Evolutionary conservation across 2,888 invertebrate genomes (phyloP).

Genomic region (Ennomos erosarius): DNA sequence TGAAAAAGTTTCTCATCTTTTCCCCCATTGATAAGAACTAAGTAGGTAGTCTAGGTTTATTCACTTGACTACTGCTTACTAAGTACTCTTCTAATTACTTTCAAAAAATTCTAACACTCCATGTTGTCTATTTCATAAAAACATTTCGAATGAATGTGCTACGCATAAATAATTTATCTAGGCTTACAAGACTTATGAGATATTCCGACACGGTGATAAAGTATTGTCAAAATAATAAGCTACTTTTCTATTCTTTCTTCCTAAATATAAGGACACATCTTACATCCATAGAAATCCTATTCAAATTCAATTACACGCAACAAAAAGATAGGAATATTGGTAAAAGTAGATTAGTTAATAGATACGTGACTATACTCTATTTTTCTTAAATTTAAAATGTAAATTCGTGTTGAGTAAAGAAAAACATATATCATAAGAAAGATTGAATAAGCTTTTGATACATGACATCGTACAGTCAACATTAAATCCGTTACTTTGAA

Average conservation of each 20-base stretch:
- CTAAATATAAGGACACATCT: conserved; percentile 10
- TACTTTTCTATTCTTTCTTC: not conserved
- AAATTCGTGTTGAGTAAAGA: conserved; percentile 65
- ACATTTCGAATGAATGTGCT: too few relatives aligned
- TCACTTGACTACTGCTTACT: too few relatives aligned
- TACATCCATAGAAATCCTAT: conserved; percentile 20
- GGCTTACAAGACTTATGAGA: not conserved
- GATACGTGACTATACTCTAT: conserved; percentile 24
- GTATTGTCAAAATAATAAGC: not conserved
- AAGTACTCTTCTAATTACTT: too few relatives aligned
- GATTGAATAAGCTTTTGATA: conserved; percentile 52
- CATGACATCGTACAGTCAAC: too few relatives aligned
- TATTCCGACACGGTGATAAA: conserved; percentile 2
- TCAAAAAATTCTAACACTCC: too few relatives aligned
- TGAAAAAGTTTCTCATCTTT: too few relatives aligned
- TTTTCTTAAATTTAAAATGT: conserved; percentile 54
- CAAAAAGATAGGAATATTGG: conserved; percentile 26
- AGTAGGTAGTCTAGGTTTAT: too few relatives aligned
- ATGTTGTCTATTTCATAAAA: too few relatives aligned
- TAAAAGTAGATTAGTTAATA: conserved; percentile 24
- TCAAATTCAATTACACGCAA: conserved; percentile 24
- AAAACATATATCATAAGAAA: conserved; percentile 72
- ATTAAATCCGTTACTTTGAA: too few relatives aligned
- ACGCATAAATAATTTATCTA: too few relatives aligned
- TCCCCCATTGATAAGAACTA: too few relatives aligned